Conservation (phyloP, 2,113 vertebrate genomes). For the Strix uralensis region DNA sequence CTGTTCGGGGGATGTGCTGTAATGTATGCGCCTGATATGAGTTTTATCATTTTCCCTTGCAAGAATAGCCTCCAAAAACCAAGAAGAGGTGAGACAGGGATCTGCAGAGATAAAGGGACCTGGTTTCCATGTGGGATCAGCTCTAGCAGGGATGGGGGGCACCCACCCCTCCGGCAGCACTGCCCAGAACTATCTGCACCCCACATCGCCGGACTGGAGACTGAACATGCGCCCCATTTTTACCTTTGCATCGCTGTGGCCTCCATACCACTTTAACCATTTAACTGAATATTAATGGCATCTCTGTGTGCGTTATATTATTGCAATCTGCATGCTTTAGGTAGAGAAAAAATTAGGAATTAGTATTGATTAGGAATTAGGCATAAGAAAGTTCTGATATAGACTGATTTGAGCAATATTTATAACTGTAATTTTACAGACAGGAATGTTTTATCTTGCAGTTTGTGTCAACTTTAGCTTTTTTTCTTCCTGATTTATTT, state of each 20-base stretch:
- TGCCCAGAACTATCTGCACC: background rate
- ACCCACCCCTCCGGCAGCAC: background rate
- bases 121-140: background rate
- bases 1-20: background rate
- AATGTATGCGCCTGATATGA: background rate
- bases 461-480: background rate
- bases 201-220: rapidly evolving
- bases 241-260: background rate
- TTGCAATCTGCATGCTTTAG: background rate
- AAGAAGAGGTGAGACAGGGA: background rate
- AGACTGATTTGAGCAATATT: background rate
- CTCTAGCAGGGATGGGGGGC: background rate
- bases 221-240: rapidly evolving
- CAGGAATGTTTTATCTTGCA: background rate
- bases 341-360: background rate
- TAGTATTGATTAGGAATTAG: background rate
- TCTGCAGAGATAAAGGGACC: background rate
- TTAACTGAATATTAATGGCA: background rate
- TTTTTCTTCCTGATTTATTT: background rate
- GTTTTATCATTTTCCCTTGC: background rate
- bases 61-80: background rate
- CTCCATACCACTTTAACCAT: background rate
- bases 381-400: background rate
- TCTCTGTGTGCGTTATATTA: background rate
- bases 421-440: background rate